Evolutionary conservation across 2,797 vertebrate species (phyloP).

Genomic region (Poecile montanus): DNA sequence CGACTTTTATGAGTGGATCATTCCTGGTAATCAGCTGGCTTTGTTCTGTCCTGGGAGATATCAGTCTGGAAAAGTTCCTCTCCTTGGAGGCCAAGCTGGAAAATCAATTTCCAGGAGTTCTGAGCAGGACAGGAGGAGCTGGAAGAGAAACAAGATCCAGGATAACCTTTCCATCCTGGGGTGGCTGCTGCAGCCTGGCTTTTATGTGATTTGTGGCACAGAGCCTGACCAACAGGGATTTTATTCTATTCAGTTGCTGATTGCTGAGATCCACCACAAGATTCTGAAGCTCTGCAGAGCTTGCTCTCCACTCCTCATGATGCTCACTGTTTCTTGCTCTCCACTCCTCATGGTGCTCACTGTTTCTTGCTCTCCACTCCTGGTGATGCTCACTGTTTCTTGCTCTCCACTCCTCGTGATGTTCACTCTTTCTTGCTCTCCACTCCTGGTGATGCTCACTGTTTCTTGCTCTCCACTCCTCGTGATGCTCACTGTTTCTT

Average conservation of each 20-base stretch:
- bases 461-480: too few species aligned
- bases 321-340: too few species aligned
- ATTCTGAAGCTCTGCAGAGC: not conserved
- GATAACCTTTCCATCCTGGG: not conserved
- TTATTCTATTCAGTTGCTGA: not conserved
- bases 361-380: too few species aligned
- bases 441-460: too few species aligned
- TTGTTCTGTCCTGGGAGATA: not conserved
- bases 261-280: not conserved
- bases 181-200: not conserved
- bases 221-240: not conserved
- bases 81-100: not conserved
- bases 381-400: too few species aligned
- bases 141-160: not conserved
- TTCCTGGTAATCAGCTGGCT: not conserved
- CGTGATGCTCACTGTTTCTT: too few species aligned
- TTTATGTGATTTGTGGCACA: not conserved
- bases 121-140: not conserved
- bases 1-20: not conserved
- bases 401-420: too few species aligned
- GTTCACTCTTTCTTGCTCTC: too few species aligned
- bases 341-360: too few species aligned
- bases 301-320: not conserved
- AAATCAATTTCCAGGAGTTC: not conserved
- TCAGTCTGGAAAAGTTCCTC: not conserved